A percentile compares a stretch with the other conserved stretches of the same genome.
These are phyloP conservation scores for Chrysogorgia sp. DNA, from an alignment of 92 coral and sea anemone species.

Conservation along the genomic window DNA sequence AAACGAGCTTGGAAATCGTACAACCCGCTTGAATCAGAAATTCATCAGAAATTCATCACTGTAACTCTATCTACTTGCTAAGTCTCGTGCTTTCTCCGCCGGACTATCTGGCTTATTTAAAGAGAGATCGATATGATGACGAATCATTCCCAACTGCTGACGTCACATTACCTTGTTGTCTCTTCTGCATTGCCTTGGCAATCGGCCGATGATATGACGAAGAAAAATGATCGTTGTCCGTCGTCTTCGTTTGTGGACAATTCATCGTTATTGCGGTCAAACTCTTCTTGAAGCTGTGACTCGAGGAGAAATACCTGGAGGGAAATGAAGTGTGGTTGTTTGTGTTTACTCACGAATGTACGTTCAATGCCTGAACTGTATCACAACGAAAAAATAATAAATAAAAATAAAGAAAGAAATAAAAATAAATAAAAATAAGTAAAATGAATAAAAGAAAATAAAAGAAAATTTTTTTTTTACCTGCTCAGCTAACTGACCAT, in stretches of 20 bases:
- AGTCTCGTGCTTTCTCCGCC: too few relatives aligned
- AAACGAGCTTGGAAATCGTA: too few relatives aligned
- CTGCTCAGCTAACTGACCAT: conserved; percentile 98
- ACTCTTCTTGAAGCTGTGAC: conserved; percentile 67
- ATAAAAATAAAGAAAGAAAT: neutral
- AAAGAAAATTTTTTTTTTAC: conserved; percentile 40
- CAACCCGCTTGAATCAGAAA: too few relatives aligned
- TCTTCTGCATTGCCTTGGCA: conserved; percentile 87
- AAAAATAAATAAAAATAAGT: too few relatives aligned
- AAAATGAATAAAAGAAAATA: neutral
- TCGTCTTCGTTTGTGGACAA: conserved; percentile 75
- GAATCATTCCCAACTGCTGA: neutral
- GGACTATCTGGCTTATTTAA: too few relatives aligned
- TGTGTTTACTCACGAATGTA: neutral
- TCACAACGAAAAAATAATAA: neutral
- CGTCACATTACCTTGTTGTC: conserved; percentile 72
- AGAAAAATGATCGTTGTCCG: conserved; percentile 90
- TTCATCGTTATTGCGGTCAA: conserved; percentile 64
- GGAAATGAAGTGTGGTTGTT: neutral
- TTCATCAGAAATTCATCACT: too few relatives aligned
- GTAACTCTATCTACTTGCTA: too few relatives aligned
- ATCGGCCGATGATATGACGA: conserved; percentile 87
- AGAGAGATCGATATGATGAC: too few relatives aligned
- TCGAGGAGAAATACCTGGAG: conserved; percentile 86
- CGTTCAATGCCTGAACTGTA: neutral